Conservation (phyloP, 1,140 invertebrate species). For the Drosophila rhopaloa region DNA sequence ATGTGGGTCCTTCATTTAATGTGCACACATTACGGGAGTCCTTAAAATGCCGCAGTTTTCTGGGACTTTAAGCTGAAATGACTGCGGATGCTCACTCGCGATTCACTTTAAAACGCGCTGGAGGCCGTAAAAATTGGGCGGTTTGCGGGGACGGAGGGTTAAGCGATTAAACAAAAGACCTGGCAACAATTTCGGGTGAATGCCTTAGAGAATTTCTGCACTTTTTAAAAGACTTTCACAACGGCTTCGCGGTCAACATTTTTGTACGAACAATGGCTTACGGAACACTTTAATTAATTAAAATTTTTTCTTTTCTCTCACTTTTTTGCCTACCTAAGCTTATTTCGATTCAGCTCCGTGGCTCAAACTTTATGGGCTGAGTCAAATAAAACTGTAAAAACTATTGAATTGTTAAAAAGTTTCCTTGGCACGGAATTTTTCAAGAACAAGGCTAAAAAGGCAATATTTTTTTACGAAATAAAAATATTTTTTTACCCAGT, state of each 20-base stretch:
- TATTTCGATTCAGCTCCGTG: background rate
- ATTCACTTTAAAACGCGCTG: conserved; percentile 25
- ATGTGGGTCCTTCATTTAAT: conserved; percentile 21
- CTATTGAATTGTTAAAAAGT: conserved; percentile 34
- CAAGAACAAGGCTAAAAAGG: background rate
- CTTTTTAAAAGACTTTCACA: conserved; percentile 21
- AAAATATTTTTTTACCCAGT: conserved; percentile 28
- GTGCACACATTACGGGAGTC: conserved; percentile 29
- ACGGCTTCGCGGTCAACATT: conserved; percentile 13
- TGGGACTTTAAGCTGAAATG: conserved; percentile 38
- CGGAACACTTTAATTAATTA: conserved; percentile 46
- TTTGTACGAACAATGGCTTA: conserved; percentile 21
- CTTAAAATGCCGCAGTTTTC: conserved; percentile 42
- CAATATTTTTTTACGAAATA: conserved; percentile 20
- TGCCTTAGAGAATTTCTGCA: conserved; percentile 27
- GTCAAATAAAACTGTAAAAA: conserved; percentile 8
- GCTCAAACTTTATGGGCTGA: conserved; percentile 17
- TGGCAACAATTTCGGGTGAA: conserved; percentile 19
- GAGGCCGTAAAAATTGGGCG: conserved; percentile 1
- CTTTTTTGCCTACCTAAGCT: conserved; percentile 22
- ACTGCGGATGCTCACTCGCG: conserved; percentile 33
- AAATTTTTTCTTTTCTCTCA: conserved; percentile 9
- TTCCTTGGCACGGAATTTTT: conserved; percentile 4
- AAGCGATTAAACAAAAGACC: conserved; percentile 24
- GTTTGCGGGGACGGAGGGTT: background rate